Base-by-base conservation (phyloP, 2,888 invertebrate species). In the Disparrhopalites patrizii region DNA sequence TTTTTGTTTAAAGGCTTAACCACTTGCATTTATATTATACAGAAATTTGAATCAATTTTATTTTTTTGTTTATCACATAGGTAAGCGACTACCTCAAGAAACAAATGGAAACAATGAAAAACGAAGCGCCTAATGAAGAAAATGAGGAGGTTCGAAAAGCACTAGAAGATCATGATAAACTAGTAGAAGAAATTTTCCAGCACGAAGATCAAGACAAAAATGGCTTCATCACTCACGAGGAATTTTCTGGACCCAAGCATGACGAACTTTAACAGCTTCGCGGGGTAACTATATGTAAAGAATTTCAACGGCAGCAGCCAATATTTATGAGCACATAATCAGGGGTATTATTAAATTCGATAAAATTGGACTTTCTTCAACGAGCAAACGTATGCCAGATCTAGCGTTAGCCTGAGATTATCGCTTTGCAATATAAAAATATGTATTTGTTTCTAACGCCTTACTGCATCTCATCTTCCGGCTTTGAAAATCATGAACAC, bases 151-250 rank as follows among this genome's bases (percentile, higher is more conserved):
- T 91, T 76, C 88, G 88, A 78, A 88, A 87, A 77, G 90, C 89
- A 88, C 81, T 91, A 63, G 88, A 88, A 67, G 89, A 92, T 77
- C 91, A 95, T 80, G 92, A 94, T 79, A 93, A 93, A 79, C 85
- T 96, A 65, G 92, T 96, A 7, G 92, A 94, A 77, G 95, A 96
- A 80, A 95, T 97, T 78, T 96, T 97, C 86, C 91, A 93, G 78
- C 94, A 95, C 79, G 96, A 97, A 80, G 96, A 97, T 79, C 92
- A 91, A 80, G 94, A 97, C 81, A 93, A 92, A 80, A 95, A 97
- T 78, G 96, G 96, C 68, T 92, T 87, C 81, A 96, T 97, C 76
- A 94, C 95, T 71, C 92, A 93, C 81, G 91, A 90, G 56, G 96
- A 97, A 81, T 97, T 97, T 83, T 93, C 93, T 28, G 96, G 95